Evolutionary conservation across 2,113 vertebrate species (phyloP).

Genomic region (cattle (Bos taurus)): DNA sequence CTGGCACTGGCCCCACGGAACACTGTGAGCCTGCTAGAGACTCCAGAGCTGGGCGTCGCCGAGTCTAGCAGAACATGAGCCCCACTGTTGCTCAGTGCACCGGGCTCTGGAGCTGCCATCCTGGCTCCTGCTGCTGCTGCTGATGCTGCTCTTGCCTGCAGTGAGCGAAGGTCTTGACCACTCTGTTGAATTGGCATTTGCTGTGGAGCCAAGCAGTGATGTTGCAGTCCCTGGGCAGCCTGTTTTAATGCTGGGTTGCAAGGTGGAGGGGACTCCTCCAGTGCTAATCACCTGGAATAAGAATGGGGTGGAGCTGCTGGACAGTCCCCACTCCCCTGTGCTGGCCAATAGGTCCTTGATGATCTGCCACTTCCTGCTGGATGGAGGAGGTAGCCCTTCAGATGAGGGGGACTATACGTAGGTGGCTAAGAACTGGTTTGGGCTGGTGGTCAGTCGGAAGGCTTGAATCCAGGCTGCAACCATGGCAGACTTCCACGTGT

Average conservation of each 20-base stretch:
- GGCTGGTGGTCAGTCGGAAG: slow-evolving; percentile 94
- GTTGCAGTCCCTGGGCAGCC: slow-evolving; percentile 91
- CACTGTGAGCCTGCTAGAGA: background rate
- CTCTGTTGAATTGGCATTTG: slow-evolving; percentile 90
- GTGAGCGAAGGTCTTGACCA: slow-evolving; percentile 80
- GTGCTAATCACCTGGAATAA: slow-evolving; percentile 92
- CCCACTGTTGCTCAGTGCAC: fast-evolving
- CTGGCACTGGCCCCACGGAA: fast-evolving
- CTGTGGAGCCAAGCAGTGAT: slow-evolving; percentile 92
- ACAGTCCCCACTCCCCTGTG: slow-evolving; percentile 81
- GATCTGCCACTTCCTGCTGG: slow-evolving; percentile 86
- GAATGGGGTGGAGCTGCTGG: slow-evolving; percentile 83
- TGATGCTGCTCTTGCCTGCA: background rate
- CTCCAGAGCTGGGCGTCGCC: fast-evolving
- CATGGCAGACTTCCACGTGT: slow-evolving; percentile 94
- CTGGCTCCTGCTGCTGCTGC: fast-evolving
- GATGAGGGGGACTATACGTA: slow-evolving; percentile 97
- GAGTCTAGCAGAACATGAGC: background rate
- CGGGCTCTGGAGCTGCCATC: fast-evolving
- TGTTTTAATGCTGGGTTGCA: slow-evolving; percentile 88
- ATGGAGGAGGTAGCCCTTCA: slow-evolving; percentile 83
- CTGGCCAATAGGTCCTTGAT: slow-evolving; percentile 92
- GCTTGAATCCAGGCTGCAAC: slow-evolving; percentile 94
- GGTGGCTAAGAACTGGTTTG: slow-evolving; percentile 93
- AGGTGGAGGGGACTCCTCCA: slow-evolving; percentile 92